phyloP scores from a whole-genome alignment of 2,888 invertebrate species.

The Troglohyphantes excavatus region DNA sequence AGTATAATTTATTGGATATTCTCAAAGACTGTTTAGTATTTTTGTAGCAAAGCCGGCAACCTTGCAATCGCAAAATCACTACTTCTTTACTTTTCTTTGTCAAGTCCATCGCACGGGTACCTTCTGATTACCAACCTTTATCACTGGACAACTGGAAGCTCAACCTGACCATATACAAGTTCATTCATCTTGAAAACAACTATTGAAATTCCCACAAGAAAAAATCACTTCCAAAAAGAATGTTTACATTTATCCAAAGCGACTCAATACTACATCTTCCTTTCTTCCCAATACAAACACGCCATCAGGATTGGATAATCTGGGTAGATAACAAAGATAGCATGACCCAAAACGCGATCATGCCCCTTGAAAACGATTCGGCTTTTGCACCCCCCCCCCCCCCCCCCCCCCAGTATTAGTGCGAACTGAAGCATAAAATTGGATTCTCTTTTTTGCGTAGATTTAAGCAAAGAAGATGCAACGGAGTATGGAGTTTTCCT shows the following conservation, averaged over 20 bases:
- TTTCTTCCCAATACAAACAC: background rate
- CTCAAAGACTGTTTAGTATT: too few relatives aligned
- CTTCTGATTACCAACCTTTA: too few relatives aligned
- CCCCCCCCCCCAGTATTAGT: conserved; percentile 26
- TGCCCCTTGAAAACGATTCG: background rate
- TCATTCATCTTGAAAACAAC: too few relatives aligned
- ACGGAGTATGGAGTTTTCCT: background rate
- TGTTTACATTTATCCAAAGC: background rate
- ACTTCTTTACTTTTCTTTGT: too few relatives aligned
- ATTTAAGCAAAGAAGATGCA: conserved; percentile 62
- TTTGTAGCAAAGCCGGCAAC: too few relatives aligned
- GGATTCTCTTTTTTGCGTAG: conserved; percentile 42
- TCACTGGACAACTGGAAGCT: too few relatives aligned
- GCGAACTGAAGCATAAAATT: conserved; percentile 55
- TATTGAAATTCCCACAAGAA: background rate
- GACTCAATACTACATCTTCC: background rate
- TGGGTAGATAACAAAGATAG: background rate
- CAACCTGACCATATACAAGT: too few relatives aligned
- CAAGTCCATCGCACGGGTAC: too few relatives aligned
- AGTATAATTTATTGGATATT: too few relatives aligned
- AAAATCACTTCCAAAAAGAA: background rate
- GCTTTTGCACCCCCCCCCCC: conserved; percentile 5
- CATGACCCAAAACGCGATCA: conserved; percentile 38
- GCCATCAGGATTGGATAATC: conserved; percentile 23
- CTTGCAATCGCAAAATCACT: too few relatives aligned